Evolutionary conservation across 2,797 vertebrate species (phyloP).

Genomic region (Amazonetta brasiliensis): DNA sequence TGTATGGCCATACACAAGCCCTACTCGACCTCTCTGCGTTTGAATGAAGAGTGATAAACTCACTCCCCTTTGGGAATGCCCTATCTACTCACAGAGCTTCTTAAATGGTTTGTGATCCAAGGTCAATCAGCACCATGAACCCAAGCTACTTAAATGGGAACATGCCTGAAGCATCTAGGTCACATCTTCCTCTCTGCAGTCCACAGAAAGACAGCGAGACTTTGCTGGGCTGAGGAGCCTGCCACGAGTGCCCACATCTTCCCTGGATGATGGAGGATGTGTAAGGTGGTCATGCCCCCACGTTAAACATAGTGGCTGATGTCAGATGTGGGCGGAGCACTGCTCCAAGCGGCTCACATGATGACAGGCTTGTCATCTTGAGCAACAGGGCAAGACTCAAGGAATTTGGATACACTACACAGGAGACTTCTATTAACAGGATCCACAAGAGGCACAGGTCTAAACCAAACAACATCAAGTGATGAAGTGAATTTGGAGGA

Average conservation of each 20-base stretch:
- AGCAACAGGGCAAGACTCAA: neutral
- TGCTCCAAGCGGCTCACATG: fast-evolving
- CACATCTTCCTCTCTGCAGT: neutral
- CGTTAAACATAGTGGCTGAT: neutral
- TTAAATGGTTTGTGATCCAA: neutral
- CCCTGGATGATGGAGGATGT: neutral
- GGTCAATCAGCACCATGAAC: neutral
- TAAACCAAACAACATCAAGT: slow-evolving; percentile 1
- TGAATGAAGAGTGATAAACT: neutral
- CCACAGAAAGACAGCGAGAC: fast-evolving
- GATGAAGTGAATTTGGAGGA: slow-evolving; percentile 12
- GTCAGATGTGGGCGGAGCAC: neutral
- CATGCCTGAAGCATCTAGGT: neutral
- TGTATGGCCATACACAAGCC: neutral
- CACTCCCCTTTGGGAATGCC: neutral
- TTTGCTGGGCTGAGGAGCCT: neutral
- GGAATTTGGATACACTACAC: neutral
- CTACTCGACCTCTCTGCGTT: neutral
- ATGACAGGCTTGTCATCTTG: neutral
- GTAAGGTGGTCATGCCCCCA: fast-evolving
- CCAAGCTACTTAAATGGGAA: neutral
- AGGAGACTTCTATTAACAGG: neutral
- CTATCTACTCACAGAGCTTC: neutral
- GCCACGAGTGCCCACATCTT: neutral
- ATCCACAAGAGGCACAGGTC: neutral